These are phyloP conservation scores for Ptilorrhoa leucosticta DNA, from an alignment of 2,113 vertebrate species.

Conservation along the genomic window DNA sequence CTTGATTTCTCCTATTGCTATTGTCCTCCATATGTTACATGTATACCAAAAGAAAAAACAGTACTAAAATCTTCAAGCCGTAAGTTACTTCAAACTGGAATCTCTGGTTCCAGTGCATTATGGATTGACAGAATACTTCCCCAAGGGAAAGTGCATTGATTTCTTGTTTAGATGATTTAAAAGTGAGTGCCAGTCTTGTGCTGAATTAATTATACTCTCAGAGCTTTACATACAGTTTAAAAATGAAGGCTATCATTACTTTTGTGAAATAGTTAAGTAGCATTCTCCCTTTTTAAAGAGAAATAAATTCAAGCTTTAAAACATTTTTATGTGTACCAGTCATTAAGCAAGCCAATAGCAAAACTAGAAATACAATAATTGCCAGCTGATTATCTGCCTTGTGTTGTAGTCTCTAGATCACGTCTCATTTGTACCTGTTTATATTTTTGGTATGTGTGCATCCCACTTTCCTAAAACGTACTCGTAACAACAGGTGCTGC, in stretches of 20 bases:
- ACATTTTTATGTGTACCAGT: not conserved
- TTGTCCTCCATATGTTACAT: not conserved
- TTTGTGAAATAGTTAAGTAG: not conserved
- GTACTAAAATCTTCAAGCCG: not conserved
- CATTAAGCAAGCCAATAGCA: not conserved
- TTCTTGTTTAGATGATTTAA: not conserved
- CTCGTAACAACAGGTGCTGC: not conserved
- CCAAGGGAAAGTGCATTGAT: not conserved
- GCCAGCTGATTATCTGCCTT: not conserved
- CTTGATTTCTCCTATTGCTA: not conserved
- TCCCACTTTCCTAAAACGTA: not conserved
- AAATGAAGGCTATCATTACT: not conserved
- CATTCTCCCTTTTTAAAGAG: not conserved
- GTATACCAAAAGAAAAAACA: not conserved
- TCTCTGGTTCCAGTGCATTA: not conserved
- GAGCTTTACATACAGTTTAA: not conserved
- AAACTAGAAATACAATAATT: not conserved
- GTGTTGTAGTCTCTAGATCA: not conserved
- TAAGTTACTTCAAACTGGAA: not conserved
- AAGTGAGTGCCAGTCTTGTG: not conserved
- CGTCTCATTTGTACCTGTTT: not conserved
- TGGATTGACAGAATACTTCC: not conserved
- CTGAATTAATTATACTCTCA: not conserved
- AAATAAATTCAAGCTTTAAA: not conserved
- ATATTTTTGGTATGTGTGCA: not conserved